phyloP scores from a whole-genome alignment of 2,888 invertebrate species.

The Rhorus exstirpatorius region DNA sequence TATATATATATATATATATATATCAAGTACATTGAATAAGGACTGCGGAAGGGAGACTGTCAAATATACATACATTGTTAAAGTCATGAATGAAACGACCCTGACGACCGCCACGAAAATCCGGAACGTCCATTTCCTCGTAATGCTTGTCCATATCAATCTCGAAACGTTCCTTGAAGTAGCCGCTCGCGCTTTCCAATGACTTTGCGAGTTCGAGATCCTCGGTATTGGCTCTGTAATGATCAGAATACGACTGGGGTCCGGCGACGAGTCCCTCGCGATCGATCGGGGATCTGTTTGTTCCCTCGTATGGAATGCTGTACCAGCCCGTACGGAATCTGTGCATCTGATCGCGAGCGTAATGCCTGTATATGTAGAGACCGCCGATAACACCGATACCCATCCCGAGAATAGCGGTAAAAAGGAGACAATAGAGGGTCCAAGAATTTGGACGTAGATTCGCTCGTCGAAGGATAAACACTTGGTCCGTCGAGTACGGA shows the following conservation, averaged over 20 bases:
- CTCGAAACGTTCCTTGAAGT: constrained; percentile 93
- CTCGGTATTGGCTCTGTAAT: constrained; percentile 76
- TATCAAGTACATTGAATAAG: too few relatives aligned
- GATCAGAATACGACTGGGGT: constrained; percentile 76
- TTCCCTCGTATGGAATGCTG: constrained; percentile 88
- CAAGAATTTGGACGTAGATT: constrained; percentile 88
- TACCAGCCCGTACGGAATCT: constrained; percentile 90
- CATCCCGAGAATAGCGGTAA: constrained; percentile 91
- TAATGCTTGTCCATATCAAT: constrained; percentile 91
- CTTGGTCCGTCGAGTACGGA: constrained; percentile 81
- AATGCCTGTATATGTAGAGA: constrained; percentile 92
- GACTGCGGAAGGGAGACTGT: too few relatives aligned
- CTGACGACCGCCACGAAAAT: constrained; percentile 92
- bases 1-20: too few relatives aligned
- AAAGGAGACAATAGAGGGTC: constrained; percentile 90
- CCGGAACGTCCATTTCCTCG: constrained; percentile 95
- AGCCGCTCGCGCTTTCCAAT: constrained; percentile 75
- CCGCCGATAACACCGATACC: constrained; percentile 91
- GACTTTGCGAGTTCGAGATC: constrained; percentile 70
- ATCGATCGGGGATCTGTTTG: constrained; percentile 76
- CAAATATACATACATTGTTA: constrained; percentile 89
- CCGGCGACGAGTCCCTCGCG: constrained; percentile 76
- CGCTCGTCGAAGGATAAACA: constrained; percentile 85
- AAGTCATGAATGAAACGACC: constrained; percentile 98
- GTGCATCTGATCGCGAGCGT: constrained; percentile 88